A percentile compares a stretch with the other conserved stretches of the same genome.
Evolutionary conservation across 2,888 invertebrate genomes (phyloP).

Genomic region (Ophion obscuratus): DNA sequence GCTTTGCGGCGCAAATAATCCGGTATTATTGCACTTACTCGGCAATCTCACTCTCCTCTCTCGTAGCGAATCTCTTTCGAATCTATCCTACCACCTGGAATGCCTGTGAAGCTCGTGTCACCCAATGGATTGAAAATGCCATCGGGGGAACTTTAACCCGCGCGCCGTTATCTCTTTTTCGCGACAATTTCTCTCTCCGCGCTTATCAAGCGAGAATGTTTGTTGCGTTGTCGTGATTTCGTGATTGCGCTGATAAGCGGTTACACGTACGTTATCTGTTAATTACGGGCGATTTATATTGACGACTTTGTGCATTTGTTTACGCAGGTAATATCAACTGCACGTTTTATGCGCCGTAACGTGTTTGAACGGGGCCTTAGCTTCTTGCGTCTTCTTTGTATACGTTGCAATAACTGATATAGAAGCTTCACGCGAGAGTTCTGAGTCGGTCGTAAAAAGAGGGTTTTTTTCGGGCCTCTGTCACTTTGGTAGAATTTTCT

Average conservation of each 20-base stretch:
- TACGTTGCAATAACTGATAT: not conserved
- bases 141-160: slow-evolving; percentile 28
- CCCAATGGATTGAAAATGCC: slow-evolving; percentile 38
- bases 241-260: not conserved
- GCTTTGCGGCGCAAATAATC: slow-evolving; percentile 84
- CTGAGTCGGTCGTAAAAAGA: too few relatives aligned
- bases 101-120: slow-evolving; percentile 43
- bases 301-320: not conserved
- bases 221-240: not conserved
- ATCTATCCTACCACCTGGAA: slow-evolving; percentile 59
- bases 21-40: slow-evolving; percentile 84
- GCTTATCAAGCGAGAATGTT: not conserved
- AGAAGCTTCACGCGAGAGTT: too few relatives aligned
- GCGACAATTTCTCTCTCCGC: not conserved
- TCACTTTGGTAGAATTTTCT: too few relatives aligned
- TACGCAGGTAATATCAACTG: not conserved
- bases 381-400: not conserved
- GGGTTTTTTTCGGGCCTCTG: too few relatives aligned
- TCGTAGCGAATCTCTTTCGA: slow-evolving; percentile 54
- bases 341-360: not conserved
- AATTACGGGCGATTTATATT: not conserved
- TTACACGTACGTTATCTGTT: not conserved
- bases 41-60: slow-evolving; percentile 71
- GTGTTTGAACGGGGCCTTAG: not conserved
- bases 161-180: not conserved